Conservation (phyloP, 2,113 vertebrate species). For the Sphyrna mokarran region DNA sequence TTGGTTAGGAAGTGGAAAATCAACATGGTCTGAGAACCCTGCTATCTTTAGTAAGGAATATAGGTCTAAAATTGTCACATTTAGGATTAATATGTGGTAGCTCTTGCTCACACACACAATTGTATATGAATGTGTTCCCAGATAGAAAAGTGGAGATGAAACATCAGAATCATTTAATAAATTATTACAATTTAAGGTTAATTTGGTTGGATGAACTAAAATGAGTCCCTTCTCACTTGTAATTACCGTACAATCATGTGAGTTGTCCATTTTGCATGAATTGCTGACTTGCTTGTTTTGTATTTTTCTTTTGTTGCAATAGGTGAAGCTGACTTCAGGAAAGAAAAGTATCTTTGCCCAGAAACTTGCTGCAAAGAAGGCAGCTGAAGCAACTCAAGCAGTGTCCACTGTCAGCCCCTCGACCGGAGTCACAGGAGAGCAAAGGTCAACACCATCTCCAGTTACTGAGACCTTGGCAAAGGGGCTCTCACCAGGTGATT, state of each 20-base stretch:
- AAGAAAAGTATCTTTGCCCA: slow-evolving; percentile 88
- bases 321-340: slow-evolving; percentile 50
- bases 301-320: neutral
- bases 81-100: neutral
- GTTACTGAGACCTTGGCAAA: slow-evolving; percentile 36
- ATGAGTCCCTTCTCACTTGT: neutral
- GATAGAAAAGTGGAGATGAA: neutral
- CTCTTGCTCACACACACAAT: neutral
- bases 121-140: neutral
- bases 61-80: neutral
- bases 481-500: neutral
- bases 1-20: neutral
- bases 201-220: neutral
- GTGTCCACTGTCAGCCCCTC: slow-evolving; percentile 37
- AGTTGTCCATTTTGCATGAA: neutral
- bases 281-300: neutral
- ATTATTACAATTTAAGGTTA: neutral
- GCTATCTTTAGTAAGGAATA: neutral
- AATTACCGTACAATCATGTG: neutral
- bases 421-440: neutral
- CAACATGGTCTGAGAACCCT: neutral
- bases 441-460: slow-evolving; percentile 33
- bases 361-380: slow-evolving; percentile 76
- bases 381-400: slow-evolving; percentile 49
- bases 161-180: neutral